Evolutionary conservation across 2,113 vertebrate species (phyloP), one percentile per base, ranked within the genome.

Genomic region (Phrynocephalus versicolor): DNA sequence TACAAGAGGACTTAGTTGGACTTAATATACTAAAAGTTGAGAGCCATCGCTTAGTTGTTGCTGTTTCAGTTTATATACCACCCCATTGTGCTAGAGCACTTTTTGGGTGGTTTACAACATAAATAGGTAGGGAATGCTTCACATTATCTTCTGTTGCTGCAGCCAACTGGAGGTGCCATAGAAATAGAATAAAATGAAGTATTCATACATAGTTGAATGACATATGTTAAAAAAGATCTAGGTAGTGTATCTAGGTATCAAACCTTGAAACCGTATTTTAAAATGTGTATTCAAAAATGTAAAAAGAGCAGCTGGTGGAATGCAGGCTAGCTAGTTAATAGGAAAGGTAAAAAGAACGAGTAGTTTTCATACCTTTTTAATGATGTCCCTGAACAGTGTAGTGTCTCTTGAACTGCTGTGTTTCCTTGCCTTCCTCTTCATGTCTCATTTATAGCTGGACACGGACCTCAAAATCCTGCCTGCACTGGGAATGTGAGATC

Each of bases 231-330:
- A 27, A 30, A 27, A 7, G 2, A 19, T 64, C 62, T 19, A 8
- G 62, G 2, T 64, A 23, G 19, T 64, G n/a, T n/a, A n/a, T 57
- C 27, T 81, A 55, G 18, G 3, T 25, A 15, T 51, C n/a, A 90
- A 92, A 87, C 88, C 90, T 70, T 77, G 81, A 93, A 89, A 57
- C 75, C 92, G 89, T 90, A 86, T 89, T 86, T 71, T 71, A 87
- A 90, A 92, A 90, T 0, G 0, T 14, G 57, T 83, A 65, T 39
- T 85, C 27, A 1, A 62, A 84, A 79, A 62, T 37, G 60, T 70
- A 64, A 65, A 0, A 1, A 83, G 91, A 74, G 21, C 0, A 0
- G n/a, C 35, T 19, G 73, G 51, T 37, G 88, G 82, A 86, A 3
- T 81, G 33, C 81, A 62, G 25, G 81, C n/a, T 60, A 60, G 5